These are phyloP conservation scores for Babylonia areolata DNA, from an alignment of 1,140 invertebrate species.

Conservation along the genomic window DNA sequence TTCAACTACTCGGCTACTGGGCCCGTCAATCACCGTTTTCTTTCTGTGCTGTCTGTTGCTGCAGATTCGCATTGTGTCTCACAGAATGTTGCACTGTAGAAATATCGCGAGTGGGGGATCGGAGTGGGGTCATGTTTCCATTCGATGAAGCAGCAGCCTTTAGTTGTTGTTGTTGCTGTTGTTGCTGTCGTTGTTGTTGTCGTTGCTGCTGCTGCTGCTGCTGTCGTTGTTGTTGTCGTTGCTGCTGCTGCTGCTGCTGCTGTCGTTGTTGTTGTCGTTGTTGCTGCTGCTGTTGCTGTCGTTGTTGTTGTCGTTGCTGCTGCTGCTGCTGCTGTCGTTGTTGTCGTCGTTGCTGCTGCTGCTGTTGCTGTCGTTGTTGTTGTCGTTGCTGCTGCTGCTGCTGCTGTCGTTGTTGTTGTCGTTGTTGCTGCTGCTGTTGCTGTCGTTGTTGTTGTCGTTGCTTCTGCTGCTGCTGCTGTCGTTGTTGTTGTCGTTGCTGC, in stretches of 20 bases:
- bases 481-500: slow-evolving; percentile 2
- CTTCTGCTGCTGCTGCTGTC: no score
- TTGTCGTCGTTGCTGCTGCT: slow-evolving; percentile 3
- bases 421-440: neutral
- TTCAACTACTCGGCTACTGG: no score
- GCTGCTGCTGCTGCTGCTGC: neutral
- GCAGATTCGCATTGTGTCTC: no score
- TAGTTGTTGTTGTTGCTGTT: slow-evolving; percentile 14
- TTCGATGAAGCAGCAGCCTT: no score
- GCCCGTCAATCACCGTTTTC: no score
- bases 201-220: neutral
- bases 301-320: slow-evolving; percentile 17
- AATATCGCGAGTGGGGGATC: no score
- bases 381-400: neutral
- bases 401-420: slow-evolving; percentile 11
- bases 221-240: slow-evolving; percentile 15
- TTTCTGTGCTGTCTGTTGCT: no score
- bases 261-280: slow-evolving; percentile 20
- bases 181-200: slow-evolving; percentile 16
- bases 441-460: slow-evolving; percentile 19
- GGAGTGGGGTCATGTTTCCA: no score
- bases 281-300: slow-evolving; percentile 1
- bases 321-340: slow-evolving; percentile 8
- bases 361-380: slow-evolving; percentile 16
- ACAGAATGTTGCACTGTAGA: no score